phyloP scores from a whole-genome alignment of 2,113 vertebrate genomes.

The Phyllopteryx taeniolatus region DNA sequence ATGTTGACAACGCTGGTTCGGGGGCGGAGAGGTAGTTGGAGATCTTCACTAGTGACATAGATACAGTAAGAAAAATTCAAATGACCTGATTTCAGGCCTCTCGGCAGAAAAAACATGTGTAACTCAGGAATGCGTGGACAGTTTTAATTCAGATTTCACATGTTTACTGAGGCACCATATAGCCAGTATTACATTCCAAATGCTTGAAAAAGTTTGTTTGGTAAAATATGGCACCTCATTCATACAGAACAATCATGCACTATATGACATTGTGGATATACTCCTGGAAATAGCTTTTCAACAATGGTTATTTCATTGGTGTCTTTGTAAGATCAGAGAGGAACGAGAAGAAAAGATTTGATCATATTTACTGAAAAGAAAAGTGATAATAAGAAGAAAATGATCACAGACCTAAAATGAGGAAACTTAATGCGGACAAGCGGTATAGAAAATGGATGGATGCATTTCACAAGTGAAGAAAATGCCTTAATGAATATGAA shows the following conservation, averaged over 20 bases:
- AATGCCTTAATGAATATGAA: conserved; percentile 14
- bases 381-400: background rate
- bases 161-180: too few species aligned
- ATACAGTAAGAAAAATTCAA: too few species aligned
- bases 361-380: conserved; percentile 43
- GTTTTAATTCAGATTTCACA: too few species aligned
- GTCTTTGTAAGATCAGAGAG: conserved; percentile 15
- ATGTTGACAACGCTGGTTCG: too few species aligned
- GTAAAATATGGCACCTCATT: background rate
- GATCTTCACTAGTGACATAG: too few species aligned
- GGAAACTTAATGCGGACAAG: background rate
- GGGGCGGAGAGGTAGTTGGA: too few species aligned
- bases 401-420: conserved; percentile 22
- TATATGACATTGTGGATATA: background rate
- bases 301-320: background rate
- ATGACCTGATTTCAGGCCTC: too few species aligned
- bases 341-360: conserved; percentile 13
- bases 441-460: background rate
- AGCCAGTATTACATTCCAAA: too few species aligned
- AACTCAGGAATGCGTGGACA: too few species aligned
- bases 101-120: too few species aligned
- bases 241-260: background rate
- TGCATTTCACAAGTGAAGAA: background rate
- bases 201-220: too few species aligned
- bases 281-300: conserved; percentile 4